Percentiles rank a stretch among this genome's conserved stretches.
Conservation (phyloP, 1,140 invertebrate species). For the Cydia splendana region DNA sequence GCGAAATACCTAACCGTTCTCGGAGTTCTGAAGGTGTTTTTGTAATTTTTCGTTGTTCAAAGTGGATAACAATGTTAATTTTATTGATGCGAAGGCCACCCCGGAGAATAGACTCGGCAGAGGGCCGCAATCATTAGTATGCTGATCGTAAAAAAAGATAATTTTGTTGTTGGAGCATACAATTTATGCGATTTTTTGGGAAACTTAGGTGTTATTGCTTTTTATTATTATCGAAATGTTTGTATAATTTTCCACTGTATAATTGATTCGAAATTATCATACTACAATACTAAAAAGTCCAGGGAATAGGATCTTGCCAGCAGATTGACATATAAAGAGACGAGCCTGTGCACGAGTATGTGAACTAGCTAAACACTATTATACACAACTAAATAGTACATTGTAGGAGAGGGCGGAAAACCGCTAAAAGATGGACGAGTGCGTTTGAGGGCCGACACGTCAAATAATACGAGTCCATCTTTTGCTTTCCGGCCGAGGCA, state of each 20-base stretch:
- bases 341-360: too few relatives aligned
- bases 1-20: not conserved
- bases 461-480: too few relatives aligned
- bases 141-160: conserved; percentile 75
- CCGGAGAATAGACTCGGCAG: conserved; percentile 57
- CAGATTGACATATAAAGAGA: too few relatives aligned
- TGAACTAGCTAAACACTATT: too few relatives aligned
- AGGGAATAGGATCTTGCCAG: too few relatives aligned
- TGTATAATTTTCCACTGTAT: not conserved
- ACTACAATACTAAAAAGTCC: too few relatives aligned
- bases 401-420: too few relatives aligned
- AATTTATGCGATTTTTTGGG: conserved; percentile 70
- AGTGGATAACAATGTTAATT: conserved; percentile 79
- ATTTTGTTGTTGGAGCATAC: conserved; percentile 72
- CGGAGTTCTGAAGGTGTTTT: conserved; percentile 27
- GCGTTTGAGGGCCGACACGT: too few relatives aligned
- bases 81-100: conserved; percentile 73
- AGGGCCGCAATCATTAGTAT: conserved; percentile 69
- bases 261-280: not conserved
- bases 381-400: too few relatives aligned
- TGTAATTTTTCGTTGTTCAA: conserved; percentile 71
- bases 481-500: too few relatives aligned
- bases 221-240: not conserved
- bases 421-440: too few relatives aligned
- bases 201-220: conserved; percentile 39